These are phyloP conservation scores for Apodemus speciosus DNA, from an alignment of 2,113 vertebrate species.

Conservation along the genomic window DNA sequence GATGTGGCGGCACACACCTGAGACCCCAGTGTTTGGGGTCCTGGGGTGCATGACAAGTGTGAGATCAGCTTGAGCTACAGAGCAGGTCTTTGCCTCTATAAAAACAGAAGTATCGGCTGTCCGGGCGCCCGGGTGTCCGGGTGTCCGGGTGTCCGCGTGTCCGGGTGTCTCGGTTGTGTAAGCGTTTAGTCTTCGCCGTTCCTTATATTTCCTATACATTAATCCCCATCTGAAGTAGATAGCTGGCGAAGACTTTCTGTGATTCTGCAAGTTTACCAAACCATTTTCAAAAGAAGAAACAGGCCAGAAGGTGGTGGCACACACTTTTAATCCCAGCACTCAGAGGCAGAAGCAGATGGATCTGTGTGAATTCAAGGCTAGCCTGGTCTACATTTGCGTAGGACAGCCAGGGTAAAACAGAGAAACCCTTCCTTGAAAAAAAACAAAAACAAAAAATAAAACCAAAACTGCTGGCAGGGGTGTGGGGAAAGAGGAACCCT, in stretches of 20 bases:
- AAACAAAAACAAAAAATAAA: background rate
- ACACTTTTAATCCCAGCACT: too few relatives aligned
- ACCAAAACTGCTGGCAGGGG: background rate
- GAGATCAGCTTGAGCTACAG: background rate
- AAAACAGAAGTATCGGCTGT: background rate
- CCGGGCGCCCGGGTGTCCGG: too few relatives aligned
- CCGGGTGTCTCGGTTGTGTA: background rate
- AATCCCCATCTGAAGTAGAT: background rate
- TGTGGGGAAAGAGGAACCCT: background rate
- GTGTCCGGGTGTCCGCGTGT: too few relatives aligned
- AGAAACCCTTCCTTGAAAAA: background rate
- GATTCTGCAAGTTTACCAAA: too few relatives aligned
- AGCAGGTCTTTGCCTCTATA: background rate
- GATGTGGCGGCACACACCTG: background rate
- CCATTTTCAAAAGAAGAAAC: too few relatives aligned
- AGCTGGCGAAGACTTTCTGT: background rate
- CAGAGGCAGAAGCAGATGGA: too few relatives aligned
- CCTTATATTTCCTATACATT: background rate
- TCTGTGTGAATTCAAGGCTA: too few relatives aligned
- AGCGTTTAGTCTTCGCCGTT: background rate
- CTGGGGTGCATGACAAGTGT: background rate
- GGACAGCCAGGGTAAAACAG: too few relatives aligned
- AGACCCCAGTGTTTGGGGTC: background rate
- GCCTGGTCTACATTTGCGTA: too few relatives aligned
- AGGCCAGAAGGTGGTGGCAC: background rate